phyloP scores from a whole-genome alignment of 2,797 vertebrate genomes.

The Acipenser oxyrinchus region DNA sequence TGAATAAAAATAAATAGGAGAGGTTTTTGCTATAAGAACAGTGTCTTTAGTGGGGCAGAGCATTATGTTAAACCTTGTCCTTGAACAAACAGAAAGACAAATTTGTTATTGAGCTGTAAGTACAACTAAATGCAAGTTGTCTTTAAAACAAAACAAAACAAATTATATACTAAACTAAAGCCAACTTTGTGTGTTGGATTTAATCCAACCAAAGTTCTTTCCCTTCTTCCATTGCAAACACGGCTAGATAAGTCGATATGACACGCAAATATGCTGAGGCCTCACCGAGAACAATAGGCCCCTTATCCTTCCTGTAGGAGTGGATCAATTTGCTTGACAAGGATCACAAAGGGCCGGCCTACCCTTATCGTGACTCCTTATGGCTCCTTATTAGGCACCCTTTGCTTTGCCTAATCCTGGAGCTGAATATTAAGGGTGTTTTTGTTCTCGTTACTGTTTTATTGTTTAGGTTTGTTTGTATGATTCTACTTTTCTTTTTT shows the following conservation, averaged over 20 bases:
- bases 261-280: neutral
- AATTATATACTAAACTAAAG: neutral
- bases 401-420: neutral
- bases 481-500: neutral
- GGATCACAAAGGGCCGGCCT: neutral
- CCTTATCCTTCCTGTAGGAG: neutral
- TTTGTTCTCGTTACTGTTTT: neutral
- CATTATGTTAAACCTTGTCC: too few species aligned
- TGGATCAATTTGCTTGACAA: neutral
- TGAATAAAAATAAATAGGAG: too few species aligned
- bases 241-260: conserved; percentile 2
- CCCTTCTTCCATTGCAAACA: neutral
- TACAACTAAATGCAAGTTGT: too few species aligned
- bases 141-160: neutral
- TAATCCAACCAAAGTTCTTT: neutral
- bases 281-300: neutral
- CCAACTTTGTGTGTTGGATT: neutral
- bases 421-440: neutral
- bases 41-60: too few species aligned
- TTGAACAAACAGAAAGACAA: too few species aligned
- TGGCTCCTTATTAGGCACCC: neutral
- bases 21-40: too few species aligned
- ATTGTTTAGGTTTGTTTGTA: neutral
- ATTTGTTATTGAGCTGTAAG: too few species aligned
- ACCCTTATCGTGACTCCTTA: neutral